Evolutionary conservation across 2,113 vertebrate genomes (phyloP), one percentile per base, ranked within the genome.

Genomic region (Alces alces): DNA sequence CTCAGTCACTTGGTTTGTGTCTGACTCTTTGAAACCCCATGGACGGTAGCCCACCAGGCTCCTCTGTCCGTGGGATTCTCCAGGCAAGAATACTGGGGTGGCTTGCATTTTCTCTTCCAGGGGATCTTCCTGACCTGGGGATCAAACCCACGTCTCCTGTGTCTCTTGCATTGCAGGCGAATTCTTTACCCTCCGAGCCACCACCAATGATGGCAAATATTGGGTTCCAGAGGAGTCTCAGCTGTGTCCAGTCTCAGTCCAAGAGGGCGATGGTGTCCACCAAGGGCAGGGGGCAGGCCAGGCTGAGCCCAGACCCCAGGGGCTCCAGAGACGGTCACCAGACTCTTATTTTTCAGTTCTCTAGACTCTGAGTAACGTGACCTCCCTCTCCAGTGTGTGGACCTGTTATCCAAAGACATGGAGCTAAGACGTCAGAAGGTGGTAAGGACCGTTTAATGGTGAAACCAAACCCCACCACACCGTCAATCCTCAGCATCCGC

Each of bases 211-310:
- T 7, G 30, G 66, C 7, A 60, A 86, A 43, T 33, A 7, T 0
- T 19, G 36, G 50, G 36, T 11, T 28, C 2, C 7, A 45, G 39
- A 58, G 47, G 28, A 14, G 13, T 70, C 73, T 84, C 12, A 3
- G 4, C 76, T n/a, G 10, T 25, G 36, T n/a, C 5, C 4, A 2
- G 3, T 43, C 50, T 86, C n/a, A 0, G 1, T 45, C 55, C 47
- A n/a, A 7, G 0, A 27, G 52, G 19, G 25, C 5, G 43, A 52
- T 13, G 23, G 27, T 8, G 30, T 47, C 54, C 45, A 4, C 28
- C 39, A 7, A 1, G 45, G n/a, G 9, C 58, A 27, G 8, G 19
- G 12, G 2, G 1, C 23, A 16, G 21, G 1, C 9, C 47, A 55
- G 30, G 15, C 45, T 54, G 21, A 66, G 17, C 28, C 80, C n/a